These are phyloP conservation scores for Haplotaxodon microlepis DNA, from an alignment of 2,113 vertebrate species.

Conservation along the genomic window DNA sequence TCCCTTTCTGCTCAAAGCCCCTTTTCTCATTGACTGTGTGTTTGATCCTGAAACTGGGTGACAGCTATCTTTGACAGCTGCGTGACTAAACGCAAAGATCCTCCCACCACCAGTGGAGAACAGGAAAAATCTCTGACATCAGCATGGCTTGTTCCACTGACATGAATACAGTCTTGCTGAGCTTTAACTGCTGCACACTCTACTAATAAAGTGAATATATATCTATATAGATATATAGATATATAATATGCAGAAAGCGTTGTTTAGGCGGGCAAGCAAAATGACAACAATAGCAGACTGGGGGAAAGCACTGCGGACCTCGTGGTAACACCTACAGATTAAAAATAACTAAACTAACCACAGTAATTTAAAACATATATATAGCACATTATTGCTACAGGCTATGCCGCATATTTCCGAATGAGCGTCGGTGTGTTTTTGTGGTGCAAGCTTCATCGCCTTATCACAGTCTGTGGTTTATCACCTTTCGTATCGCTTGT, in stretches of 20 bases:
- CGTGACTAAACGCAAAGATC: conserved; percentile 75
- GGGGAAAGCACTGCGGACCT: conserved; percentile 41
- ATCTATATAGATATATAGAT: not conserved
- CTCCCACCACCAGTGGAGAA: conserved; percentile 63
- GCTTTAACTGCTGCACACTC: not conserved
- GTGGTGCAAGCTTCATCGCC: not conserved
- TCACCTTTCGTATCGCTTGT: not conserved
- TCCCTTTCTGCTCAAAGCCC: conserved; percentile 52
- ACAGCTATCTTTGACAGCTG: conserved; percentile 84
- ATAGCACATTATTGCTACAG: not conserved
- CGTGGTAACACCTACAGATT: conserved; percentile 6
- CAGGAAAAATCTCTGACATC: conserved; percentile 70
- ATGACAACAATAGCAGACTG: conserved; percentile 8
- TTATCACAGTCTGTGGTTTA: not conserved
- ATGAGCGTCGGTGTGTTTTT: not conserved
- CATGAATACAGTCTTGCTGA: conserved; percentile 35
- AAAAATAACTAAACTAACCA: not conserved
- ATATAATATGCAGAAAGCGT: not conserved
- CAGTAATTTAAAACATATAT: not conserved
- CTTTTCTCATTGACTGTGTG: conserved; percentile 66
- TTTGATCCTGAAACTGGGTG: conserved; percentile 77
- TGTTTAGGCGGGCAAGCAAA: not conserved
- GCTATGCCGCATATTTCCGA: not conserved
- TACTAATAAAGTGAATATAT: not conserved
- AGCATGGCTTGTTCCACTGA: conserved; percentile 59